Conservation (phyloP, 2,888 invertebrate species). For the Heliconius erato region DNA sequence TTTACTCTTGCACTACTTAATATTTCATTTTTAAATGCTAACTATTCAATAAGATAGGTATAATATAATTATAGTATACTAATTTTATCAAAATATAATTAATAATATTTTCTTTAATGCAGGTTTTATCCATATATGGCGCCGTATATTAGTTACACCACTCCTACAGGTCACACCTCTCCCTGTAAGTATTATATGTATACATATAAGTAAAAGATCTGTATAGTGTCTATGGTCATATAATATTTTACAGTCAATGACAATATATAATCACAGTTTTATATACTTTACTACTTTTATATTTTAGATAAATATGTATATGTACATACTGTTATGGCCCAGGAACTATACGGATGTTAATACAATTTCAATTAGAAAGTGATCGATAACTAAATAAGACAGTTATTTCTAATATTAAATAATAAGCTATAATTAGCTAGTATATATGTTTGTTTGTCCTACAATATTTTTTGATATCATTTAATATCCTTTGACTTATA, state of each 20-base stretch:
- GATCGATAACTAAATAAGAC: background rate
- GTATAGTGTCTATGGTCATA: too few relatives aligned
- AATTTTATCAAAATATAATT: conserved; percentile 14
- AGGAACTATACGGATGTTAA: too few relatives aligned
- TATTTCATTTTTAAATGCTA: conserved; percentile 18
- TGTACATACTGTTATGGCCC: too few relatives aligned
- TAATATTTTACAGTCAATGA: too few relatives aligned
- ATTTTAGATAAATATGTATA: too few relatives aligned
- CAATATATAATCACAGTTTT: too few relatives aligned
- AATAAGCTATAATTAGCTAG: background rate
- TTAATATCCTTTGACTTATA: too few relatives aligned
- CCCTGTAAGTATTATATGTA: conserved; percentile 71
- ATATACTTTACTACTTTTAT: too few relatives aligned
- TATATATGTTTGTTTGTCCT: background rate
- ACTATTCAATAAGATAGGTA: conserved; percentile 5
- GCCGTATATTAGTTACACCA: conserved; percentile 73
- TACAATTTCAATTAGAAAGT: too few relatives aligned
- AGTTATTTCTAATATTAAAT: background rate
- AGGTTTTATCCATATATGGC: conserved; percentile 77
- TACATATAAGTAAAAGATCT: too few relatives aligned
- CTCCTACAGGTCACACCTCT: conserved; percentile 70
- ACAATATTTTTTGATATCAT: background rate
- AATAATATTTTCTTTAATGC: conserved; percentile 51
- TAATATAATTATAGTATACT: background rate
- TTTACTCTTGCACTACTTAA: conserved; percentile 17